Percentiles rank a stretch among this genome's conserved stretches.
Evolutionary conservation across 2,113 vertebrate species (phyloP).

Genomic region (Sminthopsis crassicaudata): DNA sequence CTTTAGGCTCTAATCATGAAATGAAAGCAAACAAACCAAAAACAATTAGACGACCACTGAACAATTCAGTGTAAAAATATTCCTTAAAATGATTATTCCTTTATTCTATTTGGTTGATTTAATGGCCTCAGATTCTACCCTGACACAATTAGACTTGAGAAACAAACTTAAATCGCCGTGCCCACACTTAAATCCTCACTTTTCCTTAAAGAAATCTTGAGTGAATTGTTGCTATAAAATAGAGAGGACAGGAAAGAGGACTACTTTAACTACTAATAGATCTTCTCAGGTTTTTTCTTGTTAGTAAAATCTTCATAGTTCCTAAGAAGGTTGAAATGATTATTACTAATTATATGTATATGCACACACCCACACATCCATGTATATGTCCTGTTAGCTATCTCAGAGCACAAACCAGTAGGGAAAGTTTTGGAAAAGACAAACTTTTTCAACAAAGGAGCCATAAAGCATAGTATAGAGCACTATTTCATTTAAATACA

Average conservation of each 20-base stretch:
- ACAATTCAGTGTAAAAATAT: conserved; percentile 21
- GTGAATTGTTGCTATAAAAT: conserved; percentile 18
- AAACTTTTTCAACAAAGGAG: conserved; percentile 43
- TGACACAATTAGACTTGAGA: conserved; percentile 26
- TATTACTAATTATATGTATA: conserved; percentile 39
- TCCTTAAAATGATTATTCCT: conserved; percentile 10
- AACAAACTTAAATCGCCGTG: conserved; percentile 36
- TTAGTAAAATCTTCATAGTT: conserved; percentile 53
- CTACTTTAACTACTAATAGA: conserved; percentile 46
- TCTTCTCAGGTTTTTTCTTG: conserved; percentile 49
- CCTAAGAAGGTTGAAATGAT: conserved; percentile 49
- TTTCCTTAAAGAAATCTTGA: conserved; percentile 50
- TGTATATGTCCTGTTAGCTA: background rate
- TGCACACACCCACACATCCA: no score
- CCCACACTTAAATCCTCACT: conserved; percentile 17
- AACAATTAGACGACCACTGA: conserved; percentile 35
- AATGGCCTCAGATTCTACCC: conserved; percentile 22
- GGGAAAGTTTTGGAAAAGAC: background rate
- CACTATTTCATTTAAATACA: background rate
- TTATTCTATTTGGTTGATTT: conserved; percentile 20
- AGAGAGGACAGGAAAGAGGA: conserved; percentile 49
- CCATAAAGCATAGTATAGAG: background rate
- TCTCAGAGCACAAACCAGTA: background rate
- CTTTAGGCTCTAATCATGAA: conserved; percentile 16
- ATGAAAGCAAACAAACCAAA: conserved; percentile 35